Evolutionary conservation across 2,797 vertebrate genomes (phyloP), one percentile per base, ranked within the genome.

Genomic region (Heterohyrax brucei): DNA sequence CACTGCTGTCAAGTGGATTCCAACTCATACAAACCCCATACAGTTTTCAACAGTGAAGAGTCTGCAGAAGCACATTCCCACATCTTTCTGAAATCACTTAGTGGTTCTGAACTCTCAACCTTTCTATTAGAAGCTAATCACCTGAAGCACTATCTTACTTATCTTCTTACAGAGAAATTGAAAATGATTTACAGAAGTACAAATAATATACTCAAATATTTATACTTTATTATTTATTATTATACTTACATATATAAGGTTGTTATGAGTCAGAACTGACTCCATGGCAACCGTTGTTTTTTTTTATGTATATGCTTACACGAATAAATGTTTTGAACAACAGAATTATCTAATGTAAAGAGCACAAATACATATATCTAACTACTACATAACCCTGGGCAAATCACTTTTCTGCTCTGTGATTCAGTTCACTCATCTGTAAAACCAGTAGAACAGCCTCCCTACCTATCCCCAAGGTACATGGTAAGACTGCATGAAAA

Each of bases 351-450:
- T 62, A 91, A 81, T 39, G 39, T 70, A 78, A 89, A 89, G 50
- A 95, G 19, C 28, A 93, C 80, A 88, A 44, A 90, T 66, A 77
- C 44, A 53, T 8, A 53, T 81, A 72, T 26, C 70, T 78, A 82
- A 95, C 90, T 89, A 86, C 59, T 68, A 16, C 5, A 81, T 76
- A 87, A 93, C 56, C 53, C 76, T 85, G 81, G 77, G 61, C 48
- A 78, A 97, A 64, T 73, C 53, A 50, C 91, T 89, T 79, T 76
- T 82, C 68, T 95, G 86, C 59, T 89, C 76, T 19, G 68, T 70
- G 95, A 91, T 84, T 96, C 95, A 82, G 80, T 95, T 96, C 90
- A 85, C 53, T 75, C 87, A 93, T 64, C 75, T 92, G 53, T 94
- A 92, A 92, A 88, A 90, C 84, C 95, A 95, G 21, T 19, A 46